Conservation (phyloP, 2,113 vertebrate genomes). For the Brachirus orientalis region DNA sequence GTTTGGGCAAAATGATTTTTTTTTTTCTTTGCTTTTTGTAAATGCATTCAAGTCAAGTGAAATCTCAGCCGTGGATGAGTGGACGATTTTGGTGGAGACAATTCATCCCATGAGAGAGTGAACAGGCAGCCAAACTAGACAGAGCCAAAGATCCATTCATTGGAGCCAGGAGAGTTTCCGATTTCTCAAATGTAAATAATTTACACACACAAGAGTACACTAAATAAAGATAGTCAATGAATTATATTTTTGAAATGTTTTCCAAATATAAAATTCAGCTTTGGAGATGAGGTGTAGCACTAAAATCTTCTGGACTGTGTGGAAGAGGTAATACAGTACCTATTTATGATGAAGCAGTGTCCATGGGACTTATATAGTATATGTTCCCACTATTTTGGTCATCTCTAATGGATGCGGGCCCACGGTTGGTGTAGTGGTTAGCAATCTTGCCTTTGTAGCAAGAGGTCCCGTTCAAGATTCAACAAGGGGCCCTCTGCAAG, state of each 20-base stretch:
- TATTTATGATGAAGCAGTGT: neutral
- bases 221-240: neutral
- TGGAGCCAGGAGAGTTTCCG: conserved; percentile 21
- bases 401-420: too few species aligned
- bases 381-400: too few species aligned
- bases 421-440: too few species aligned
- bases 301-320: neutral
- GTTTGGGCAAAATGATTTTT: conserved; percentile 14
- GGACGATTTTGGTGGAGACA: conserved; percentile 33
- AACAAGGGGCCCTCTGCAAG: too few species aligned
- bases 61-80: conserved; percentile 18
- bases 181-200: conserved; percentile 1
- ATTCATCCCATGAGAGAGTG: conserved; percentile 11
- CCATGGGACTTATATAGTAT: too few species aligned
- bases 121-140: conserved; percentile 2
- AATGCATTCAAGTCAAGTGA: conserved; percentile 29
- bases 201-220: neutral
- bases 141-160: conserved; percentile 5
- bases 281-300: neutral
- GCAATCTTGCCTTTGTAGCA: too few species aligned
- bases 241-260: conserved; percentile 1
- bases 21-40: neutral
- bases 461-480: too few species aligned
- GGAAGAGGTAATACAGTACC: neutral
- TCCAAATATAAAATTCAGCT: neutral